Conservation (phyloP, 2,113 vertebrate species). For the Aix galericulata region DNA sequence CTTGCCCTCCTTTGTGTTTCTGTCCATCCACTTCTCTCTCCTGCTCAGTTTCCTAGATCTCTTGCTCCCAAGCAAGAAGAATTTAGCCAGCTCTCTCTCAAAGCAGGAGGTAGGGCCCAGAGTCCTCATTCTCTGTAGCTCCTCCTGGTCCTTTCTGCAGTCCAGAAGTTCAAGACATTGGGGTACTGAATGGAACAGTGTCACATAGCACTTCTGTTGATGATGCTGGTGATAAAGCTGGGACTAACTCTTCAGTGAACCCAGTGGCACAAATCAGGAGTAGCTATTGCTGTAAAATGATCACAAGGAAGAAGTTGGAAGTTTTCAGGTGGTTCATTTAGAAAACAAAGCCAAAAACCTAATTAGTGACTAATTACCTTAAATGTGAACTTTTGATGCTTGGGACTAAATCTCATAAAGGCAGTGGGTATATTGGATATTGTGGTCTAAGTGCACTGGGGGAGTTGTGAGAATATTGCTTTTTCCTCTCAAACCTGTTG, state of each 20-base stretch:
- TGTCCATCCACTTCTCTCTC: not conserved
- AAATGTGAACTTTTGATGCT: not conserved
- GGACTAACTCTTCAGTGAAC: not conserved
- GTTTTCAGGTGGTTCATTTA: not conserved
- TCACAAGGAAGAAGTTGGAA: not conserved
- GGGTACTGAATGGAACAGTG: not conserved
- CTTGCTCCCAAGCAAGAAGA: not conserved
- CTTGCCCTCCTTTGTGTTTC: no score
- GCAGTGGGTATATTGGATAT: not conserved
- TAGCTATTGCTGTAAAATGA: not conserved
- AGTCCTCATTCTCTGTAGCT: not conserved
- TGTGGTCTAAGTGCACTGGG: rapidly evolving
- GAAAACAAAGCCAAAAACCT: not conserved
- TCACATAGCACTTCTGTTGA: rapidly evolving
- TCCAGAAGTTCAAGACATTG: not conserved
- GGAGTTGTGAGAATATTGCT: not conserved
- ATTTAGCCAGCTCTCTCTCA: not conserved
- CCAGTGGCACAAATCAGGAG: not conserved
- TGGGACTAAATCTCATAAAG: not conserved
- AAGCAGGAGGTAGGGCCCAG: not conserved
- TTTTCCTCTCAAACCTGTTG: not conserved
- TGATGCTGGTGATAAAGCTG: not conserved
- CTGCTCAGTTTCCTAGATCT: not conserved
- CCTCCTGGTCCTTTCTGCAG: not conserved
- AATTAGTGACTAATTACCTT: not conserved